phyloP scores from a whole-genome alignment of 2,113 vertebrate species.

The Setophaga kirtlandii region DNA sequence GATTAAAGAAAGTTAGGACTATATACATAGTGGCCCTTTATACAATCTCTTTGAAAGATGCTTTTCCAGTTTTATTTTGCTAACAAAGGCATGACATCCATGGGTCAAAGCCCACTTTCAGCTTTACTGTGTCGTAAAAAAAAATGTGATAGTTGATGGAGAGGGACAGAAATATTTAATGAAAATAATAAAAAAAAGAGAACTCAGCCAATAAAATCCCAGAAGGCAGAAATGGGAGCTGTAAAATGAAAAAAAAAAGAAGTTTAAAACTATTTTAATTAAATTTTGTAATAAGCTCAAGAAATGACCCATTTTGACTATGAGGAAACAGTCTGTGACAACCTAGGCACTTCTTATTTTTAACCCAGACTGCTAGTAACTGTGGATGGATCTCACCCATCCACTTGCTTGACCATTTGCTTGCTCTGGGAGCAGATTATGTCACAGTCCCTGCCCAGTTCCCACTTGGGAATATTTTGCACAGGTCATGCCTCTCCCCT shows the following conservation, averaged over 20 bases:
- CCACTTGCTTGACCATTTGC: neutral
- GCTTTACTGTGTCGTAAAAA: constrained; percentile 2
- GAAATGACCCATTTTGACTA: neutral
- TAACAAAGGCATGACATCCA: neutral
- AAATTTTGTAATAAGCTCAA: neutral
- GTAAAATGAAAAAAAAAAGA: neutral
- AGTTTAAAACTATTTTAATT: neutral
- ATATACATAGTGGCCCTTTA: neutral
- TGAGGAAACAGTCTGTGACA: neutral
- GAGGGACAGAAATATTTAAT: neutral
- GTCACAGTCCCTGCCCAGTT: neutral
- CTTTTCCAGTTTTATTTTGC: constrained; percentile 8
- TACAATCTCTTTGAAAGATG: neutral
- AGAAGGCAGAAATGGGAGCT: neutral
- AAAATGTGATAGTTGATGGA: neutral
- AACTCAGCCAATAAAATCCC: neutral
- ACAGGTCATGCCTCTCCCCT: neutral
- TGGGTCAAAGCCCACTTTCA: neutral
- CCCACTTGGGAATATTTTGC: neutral
- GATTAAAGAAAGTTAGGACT: neutral
- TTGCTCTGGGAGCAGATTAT: neutral
- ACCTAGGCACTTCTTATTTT: neutral
- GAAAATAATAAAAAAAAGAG: neutral
- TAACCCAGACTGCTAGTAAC: neutral
- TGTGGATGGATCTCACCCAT: neutral